A percentile compares a stretch with the other conserved stretches of the same genome.
phyloP scores from a whole-genome alignment of 2,888 invertebrate genomes.

The Silvanus unidentatus region DNA sequence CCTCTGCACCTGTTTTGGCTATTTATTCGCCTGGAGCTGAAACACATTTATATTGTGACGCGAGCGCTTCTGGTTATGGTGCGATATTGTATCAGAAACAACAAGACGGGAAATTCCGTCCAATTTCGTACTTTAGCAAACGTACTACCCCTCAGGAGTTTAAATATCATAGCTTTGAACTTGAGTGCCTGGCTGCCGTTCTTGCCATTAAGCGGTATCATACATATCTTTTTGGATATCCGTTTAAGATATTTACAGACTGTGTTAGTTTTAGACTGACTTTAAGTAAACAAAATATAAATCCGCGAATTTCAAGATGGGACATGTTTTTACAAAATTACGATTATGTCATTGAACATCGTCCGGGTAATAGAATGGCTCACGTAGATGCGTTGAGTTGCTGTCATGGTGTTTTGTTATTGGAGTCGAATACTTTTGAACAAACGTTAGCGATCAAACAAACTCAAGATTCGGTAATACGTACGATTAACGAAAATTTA shows the following conservation, averaged over 20 bases:
- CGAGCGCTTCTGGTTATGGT: slow-evolving; percentile 25
- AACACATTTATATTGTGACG: slow-evolving; percentile 34
- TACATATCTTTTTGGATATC: slow-evolving; percentile 9
- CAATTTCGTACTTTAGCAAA: slow-evolving; percentile 16
- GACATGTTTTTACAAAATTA: slow-evolving; percentile 14
- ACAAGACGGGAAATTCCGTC: slow-evolving; percentile 23
- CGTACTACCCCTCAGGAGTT: slow-evolving; percentile 5
- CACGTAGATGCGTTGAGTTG: slow-evolving; percentile 19
- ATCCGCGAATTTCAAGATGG: slow-evolving; percentile 14
- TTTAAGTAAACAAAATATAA: slow-evolving; percentile 12
- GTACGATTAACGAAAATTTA: slow-evolving; percentile 6
- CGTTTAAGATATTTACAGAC: slow-evolving; percentile 13
- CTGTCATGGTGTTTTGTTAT: slow-evolving; percentile 10
- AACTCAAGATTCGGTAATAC: slow-evolving; percentile 6
- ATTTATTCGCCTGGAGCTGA: slow-evolving; percentile 22
- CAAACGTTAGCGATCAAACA: slow-evolving; percentile 11
- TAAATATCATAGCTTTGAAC: slow-evolving; percentile 8
- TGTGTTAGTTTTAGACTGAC: slow-evolving; percentile 9
- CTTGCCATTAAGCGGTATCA: slow-evolving; percentile 12
- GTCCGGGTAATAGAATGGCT: slow-evolving; percentile 7
- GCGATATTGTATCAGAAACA: slow-evolving; percentile 21
- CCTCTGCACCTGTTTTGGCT: slow-evolving; percentile 17
- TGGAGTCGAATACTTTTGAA: slow-evolving; percentile 14
- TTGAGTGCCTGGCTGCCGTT: slow-evolving; percentile 8
- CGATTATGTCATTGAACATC: slow-evolving; percentile 14